phyloP scores from a whole-genome alignment of 53 echinoderm and acorn worm species.

The Mesocentrotus franciscanus region DNA sequence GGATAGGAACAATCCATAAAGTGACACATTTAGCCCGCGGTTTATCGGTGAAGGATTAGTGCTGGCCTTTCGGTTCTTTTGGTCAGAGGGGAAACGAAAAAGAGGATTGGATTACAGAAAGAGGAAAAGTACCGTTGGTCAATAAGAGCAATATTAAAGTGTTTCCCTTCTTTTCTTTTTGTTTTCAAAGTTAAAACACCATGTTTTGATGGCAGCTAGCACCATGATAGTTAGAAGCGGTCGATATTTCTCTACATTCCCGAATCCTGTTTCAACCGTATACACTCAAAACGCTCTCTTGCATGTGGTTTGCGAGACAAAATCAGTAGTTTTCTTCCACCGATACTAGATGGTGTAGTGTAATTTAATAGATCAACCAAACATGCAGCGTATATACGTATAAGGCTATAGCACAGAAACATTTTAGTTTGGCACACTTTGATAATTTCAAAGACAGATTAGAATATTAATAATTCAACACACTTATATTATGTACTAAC shows the following conservation, averaged over 20 bases:
- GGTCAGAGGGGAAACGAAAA: background rate
- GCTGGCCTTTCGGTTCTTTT: background rate
- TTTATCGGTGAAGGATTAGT: background rate
- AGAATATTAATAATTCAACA: no score
- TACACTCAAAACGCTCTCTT: no score
- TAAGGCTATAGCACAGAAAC: no score
- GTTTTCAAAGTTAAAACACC: background rate
- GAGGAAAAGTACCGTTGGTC: background rate
- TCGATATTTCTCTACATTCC: background rate
- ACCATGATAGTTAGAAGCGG: background rate
- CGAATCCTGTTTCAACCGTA: no score
- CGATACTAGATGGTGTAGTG: no score
- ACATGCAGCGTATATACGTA: no score
- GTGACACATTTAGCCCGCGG: slow-evolving; percentile 21
- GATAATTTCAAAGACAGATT: no score
- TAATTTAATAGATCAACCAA: no score
- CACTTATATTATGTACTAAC: no score
- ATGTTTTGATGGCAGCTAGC: background rate
- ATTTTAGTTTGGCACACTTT: no score
- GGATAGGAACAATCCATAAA: slow-evolving; percentile 6
- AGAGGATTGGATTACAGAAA: slow-evolving; percentile 29
- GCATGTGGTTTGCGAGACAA: no score
- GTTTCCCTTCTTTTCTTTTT: background rate
- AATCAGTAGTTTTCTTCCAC: no score
- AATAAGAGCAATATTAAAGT: background rate